Evolutionary conservation across 2,113 vertebrate genomes (phyloP).

Genomic region (Cyanistes caeruleus): DNA sequence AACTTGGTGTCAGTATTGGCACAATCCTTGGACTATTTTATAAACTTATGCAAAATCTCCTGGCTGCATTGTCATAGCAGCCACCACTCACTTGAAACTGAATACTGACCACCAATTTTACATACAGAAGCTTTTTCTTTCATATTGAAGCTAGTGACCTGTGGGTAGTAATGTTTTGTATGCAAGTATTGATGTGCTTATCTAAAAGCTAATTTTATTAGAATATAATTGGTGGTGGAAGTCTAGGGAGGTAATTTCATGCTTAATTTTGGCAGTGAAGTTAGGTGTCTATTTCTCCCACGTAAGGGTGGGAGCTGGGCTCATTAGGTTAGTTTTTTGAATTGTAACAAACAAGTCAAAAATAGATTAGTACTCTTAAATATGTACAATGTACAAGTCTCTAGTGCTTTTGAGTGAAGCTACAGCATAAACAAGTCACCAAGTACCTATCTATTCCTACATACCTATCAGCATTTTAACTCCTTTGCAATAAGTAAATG

Average conservation of each 20-base stretch:
- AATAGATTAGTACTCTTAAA: not conserved
- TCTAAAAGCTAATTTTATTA: not conserved
- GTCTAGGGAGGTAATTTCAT: not conserved
- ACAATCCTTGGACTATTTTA: not conserved
- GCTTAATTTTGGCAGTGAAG: not conserved
- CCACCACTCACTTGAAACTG: not conserved
- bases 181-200: not conserved
- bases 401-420: not conserved
- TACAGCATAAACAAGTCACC: not conserved
- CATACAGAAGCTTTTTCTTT: not conserved
- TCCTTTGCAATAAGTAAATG: not conserved
- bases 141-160: not conserved
- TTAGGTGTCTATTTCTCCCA: not conserved
- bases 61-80: not conserved
- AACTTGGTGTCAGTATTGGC: not conserved
- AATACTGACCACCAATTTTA: not conserved
- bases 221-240: not conserved
- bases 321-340: not conserved
- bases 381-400: not conserved
- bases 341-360: not conserved
- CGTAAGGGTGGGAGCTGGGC: not conserved
- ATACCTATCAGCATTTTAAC: not conserved
- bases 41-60: not conserved
- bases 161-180: not conserved
- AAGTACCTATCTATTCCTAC: not conserved